Evolutionary conservation across 2,797 vertebrate genomes (phyloP).

Genomic region (Phataginus tetradactyla): DNA sequence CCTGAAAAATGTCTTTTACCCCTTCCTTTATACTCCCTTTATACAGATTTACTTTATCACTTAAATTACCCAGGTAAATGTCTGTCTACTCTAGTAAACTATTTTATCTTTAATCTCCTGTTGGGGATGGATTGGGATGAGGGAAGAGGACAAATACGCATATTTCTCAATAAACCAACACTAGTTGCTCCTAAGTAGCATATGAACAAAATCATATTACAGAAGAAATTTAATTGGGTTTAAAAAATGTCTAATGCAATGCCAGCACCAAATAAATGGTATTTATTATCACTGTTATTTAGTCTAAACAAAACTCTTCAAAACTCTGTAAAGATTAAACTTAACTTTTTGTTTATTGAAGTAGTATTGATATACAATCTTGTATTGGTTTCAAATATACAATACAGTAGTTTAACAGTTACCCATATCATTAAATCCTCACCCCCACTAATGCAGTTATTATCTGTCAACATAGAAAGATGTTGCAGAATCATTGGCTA

Average conservation of each 20-base stretch:
- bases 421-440: too few species aligned
- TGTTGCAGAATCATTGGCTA: too few species aligned
- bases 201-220: background rate
- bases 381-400: too few species aligned
- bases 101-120: background rate
- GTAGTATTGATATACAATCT: too few species aligned
- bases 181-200: background rate
- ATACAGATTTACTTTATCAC: background rate
- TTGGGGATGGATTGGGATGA: background rate
- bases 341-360: background rate
- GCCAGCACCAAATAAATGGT: background rate
- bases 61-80: background rate
- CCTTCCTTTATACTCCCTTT: background rate
- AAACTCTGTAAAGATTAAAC: background rate
- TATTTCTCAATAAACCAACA: background rate
- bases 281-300: background rate
- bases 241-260: background rate
- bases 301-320: background rate
- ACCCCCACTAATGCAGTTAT: too few species aligned
- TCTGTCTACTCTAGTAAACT: background rate
- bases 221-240: background rate
- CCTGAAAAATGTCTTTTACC: background rate
- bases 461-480: too few species aligned
- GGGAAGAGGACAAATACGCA: background rate
- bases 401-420: too few species aligned